Base-by-base conservation (phyloP, 2,888 invertebrate genomes). In the Cheilosia urbana region DNA sequence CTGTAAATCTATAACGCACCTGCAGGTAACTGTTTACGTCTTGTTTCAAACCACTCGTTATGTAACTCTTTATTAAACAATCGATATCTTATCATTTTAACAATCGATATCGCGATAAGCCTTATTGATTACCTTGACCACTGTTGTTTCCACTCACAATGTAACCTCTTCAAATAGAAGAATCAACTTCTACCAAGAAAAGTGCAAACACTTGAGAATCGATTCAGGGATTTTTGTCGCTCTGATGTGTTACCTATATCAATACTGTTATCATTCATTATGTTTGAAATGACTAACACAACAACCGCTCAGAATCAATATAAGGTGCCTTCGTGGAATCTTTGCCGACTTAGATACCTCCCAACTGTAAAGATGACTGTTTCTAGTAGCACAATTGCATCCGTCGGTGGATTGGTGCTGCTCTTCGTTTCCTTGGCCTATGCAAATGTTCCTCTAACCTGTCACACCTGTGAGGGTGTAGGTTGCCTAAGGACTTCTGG, bases 391-490 rank as follows among this genome's bases (percentile, higher is more conserved):
- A 49, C 17, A 51, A 17, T 75, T 5, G 27, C 19, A 42, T 24
- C 60, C 30, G 11, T 21, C 9, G 19, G 5, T 15, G 79, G 42
- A 71, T 47, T 66, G 21, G 27, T 85, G 3, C 6, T 65, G 4
- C 1, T 80, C 0, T 17, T 63, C 13, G 62, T 68, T 3, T 45
- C 62, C 13, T 21, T 72, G 34, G 57, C 45, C 5, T 77, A 21
- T 34, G 90, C 89, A 17, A 91, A 89, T 63, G 85, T 82, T 5
- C 62, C 89, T 17, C 89, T 87, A 62, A 89, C 87, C 1, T 92
- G 91, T 68, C 87, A 90, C 69, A 89, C 89, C 40, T 92, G 91
- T 80, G 69, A 87, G 4, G 92, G 92, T 57, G 89, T 91, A 45
- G 89, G 89, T 73, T 92, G 91, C 63, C 89, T 89, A 47, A 88